Conservation (phyloP, 2,797 vertebrate species). For the Fistularia commersonii region DNA sequence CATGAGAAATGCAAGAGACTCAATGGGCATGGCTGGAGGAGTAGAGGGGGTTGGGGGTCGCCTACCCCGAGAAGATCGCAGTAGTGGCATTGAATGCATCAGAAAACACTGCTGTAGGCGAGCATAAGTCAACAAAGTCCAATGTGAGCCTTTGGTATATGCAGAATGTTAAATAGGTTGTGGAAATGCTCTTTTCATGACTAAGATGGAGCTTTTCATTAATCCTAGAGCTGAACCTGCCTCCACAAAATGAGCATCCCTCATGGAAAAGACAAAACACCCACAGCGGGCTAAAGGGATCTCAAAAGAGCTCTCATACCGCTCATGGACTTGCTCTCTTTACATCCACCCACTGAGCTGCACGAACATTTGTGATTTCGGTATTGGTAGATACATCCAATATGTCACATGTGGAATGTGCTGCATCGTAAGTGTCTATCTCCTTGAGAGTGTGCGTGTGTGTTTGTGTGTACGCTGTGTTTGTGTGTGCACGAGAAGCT, state of each 20-base stretch:
- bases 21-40: conserved; percentile 54
- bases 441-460: conserved; percentile 10
- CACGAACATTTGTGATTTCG: conserved; percentile 42
- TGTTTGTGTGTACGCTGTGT: not conserved
- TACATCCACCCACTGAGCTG: conserved; percentile 46
- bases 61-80: conserved; percentile 67
- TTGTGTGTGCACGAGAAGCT: conserved; percentile 1
- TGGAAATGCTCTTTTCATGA: conserved; percentile 75
- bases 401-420: conserved; percentile 22
- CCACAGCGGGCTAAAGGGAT: conserved; percentile 66
- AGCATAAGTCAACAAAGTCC: conserved; percentile 67
- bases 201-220: conserved; percentile 80
- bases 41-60: conserved; percentile 14
- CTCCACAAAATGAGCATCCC: conserved; percentile 75
- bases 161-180: conserved; percentile 75
- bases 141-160: conserved; percentile 68
- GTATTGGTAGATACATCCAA: conserved; percentile 33
- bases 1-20: conserved; percentile 64
- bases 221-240: conserved; percentile 75
- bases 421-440: conserved; percentile 17
- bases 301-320: conserved; percentile 64
- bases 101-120: conserved; percentile 65
- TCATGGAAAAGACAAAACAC: conserved; percentile 72
- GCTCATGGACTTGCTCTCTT: conserved; percentile 47
- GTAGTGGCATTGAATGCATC: conserved; percentile 65